Base-by-base conservation (phyloP, 2,888 invertebrate genomes). In the Frankliniella fusca region DNA sequence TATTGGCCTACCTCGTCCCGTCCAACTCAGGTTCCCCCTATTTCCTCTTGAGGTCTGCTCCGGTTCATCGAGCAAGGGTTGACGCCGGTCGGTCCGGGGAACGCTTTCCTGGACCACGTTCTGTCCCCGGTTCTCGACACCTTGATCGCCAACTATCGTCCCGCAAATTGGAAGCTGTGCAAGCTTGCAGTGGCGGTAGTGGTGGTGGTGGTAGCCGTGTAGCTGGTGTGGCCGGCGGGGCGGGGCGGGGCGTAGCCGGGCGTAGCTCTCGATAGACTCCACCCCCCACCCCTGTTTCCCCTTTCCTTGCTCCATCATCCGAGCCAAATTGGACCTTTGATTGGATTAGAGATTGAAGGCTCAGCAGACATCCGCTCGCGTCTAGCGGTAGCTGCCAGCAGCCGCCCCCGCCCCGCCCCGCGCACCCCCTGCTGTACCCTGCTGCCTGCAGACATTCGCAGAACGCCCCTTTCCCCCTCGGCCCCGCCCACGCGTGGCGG, bases 231-330 rank as follows among this genome's bases (percentile, higher is more conserved):
- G 61, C 61, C n/a, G 61, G 61, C 70, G 70, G 23, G 3, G 70
- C 27, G 70, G n/a, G 70, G 70, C 23, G 70, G n/a, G 70, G 23
- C 23, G 70, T 15, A n/a, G 65, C 9, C n/a, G n/a, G 70, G 65
- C 65, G 65, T 5, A 9, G 70, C 70, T 9, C 7, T 61, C 61
- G 70, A 76, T 23, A 12, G 70, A 27, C n/a, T 23, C 70, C 70
- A 23, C 23, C 70, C 27, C 27, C 70, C 23, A 23, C 23, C 70
- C 70, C 70, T 9, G 38, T 38, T 38, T 38, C 38, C 70, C 70
- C 70, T 76, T 76, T 76, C 70, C 70, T 76, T 76, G 70, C 70
- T 76, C 70, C 70, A 76, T 76, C 70, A 76, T 76, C 70, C 70
- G 70, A 76, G 70, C 70, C 70, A 76, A 76, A 76, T 76, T 76